Conservation (phyloP, 2,888 invertebrate species). For the Balanococcus diminutus region DNA sequence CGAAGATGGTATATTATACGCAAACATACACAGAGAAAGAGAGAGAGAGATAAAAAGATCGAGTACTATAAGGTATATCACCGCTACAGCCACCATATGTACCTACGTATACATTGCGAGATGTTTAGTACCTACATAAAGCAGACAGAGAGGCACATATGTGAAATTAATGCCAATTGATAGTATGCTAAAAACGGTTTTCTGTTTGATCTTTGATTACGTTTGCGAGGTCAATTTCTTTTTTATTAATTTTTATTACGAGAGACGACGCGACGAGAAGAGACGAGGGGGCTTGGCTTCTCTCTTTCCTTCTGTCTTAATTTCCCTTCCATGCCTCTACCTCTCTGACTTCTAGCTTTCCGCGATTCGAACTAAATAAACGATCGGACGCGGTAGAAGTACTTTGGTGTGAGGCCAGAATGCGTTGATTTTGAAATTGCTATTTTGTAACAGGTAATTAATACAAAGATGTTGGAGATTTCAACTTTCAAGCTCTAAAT, state of each 20-base stretch:
- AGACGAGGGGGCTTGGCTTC: no score
- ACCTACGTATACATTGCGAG: not conserved
- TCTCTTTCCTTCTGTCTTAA: not conserved
- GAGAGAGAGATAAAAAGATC: no score
- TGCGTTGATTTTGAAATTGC: conserved; percentile 28
- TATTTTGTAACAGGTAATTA: conserved; percentile 29
- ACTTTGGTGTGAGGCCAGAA: conserved; percentile 40
- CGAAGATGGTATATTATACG: not conserved
- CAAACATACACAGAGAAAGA: not conserved
- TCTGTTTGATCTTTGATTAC: conserved; percentile 35
- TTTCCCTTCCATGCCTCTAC: not conserved
- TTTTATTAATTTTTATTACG: conserved; percentile 25
- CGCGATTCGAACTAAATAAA: not conserved
- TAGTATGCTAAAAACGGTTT: conserved; percentile 1
- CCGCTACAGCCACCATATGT: not conserved
- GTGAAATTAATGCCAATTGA: conserved; percentile 25
- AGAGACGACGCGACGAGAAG: not conserved
- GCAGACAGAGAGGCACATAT: not conserved
- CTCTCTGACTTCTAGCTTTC: not conserved
- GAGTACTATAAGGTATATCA: not conserved
- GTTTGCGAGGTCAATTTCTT: conserved; percentile 26
- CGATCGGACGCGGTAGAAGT: not conserved
- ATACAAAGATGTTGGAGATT: no score
- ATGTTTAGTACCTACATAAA: not conserved
- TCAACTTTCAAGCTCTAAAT: no score